A percentile compares a stretch with the other conserved stretches of the same genome.
These are phyloP conservation scores for Lasiurus borealis DNA, from an alignment of 2,113 vertebrate genomes.

Conservation along the genomic window DNA sequence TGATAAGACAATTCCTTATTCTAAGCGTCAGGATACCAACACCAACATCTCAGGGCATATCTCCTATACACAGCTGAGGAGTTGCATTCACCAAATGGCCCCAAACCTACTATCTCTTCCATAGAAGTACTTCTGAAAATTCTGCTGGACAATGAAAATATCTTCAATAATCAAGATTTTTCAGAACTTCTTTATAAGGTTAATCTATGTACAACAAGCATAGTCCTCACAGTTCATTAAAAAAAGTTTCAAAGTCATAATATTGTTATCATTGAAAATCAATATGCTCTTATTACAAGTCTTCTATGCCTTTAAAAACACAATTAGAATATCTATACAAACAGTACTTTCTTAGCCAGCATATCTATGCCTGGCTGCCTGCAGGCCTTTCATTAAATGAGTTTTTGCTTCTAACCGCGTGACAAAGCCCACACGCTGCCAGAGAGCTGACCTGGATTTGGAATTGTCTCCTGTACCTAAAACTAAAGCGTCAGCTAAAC, in stretches of 20 bases:
- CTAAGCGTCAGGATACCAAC: background rate
- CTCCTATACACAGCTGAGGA: background rate
- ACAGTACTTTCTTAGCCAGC: slow-evolving; percentile 56
- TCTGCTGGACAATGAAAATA: slow-evolving; percentile 50
- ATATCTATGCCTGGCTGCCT: slow-evolving; percentile 46
- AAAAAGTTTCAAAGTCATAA: slow-evolving; percentile 68
- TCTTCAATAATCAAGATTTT: slow-evolving; percentile 58
- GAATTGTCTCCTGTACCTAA: slow-evolving; percentile 42
- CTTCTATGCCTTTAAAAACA: slow-evolving; percentile 47
- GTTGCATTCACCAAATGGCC: background rate
- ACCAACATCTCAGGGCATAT: background rate
- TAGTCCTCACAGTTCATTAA: slow-evolving; percentile 29
- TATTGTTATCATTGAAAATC: slow-evolving; percentile 45
- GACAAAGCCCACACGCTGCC: slow-evolving; percentile 24
- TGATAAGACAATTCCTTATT: background rate
- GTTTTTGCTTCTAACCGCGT: background rate
- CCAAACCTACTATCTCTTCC: slow-evolving; percentile 22
- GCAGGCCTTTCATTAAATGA: slow-evolving; percentile 53
- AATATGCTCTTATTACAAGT: slow-evolving; percentile 39
- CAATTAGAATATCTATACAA: slow-evolving; percentile 22
- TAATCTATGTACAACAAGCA: slow-evolving; percentile 6
- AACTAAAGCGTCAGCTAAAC: slow-evolving; percentile 56
- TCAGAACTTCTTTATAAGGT: slow-evolving; percentile 39
- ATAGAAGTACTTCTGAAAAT: slow-evolving; percentile 38
- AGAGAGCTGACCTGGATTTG: slow-evolving; percentile 52